Conservation (phyloP, 2,888 invertebrate species). For the Prosopocoilus inquinatus region DNA sequence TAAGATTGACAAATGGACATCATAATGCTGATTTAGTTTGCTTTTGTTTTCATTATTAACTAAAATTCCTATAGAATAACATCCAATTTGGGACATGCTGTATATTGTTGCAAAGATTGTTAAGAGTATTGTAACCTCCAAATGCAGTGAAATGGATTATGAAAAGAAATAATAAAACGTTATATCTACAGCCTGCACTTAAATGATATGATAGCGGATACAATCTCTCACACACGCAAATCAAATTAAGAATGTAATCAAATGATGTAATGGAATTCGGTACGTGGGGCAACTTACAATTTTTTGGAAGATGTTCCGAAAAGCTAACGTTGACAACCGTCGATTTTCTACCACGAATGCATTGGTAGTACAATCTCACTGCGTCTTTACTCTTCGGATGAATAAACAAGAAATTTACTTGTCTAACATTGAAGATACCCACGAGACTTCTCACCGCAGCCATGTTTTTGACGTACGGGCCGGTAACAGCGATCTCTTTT, state of each 20-base stretch:
- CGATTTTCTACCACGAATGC: slow-evolving; percentile 53
- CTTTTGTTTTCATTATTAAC: no score
- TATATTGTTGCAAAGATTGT: no score
- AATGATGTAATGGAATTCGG: slow-evolving; percentile 53
- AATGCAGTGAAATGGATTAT: no score
- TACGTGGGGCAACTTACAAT: slow-evolving; percentile 54
- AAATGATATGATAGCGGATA: no score
- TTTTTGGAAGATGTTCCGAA: slow-evolving; percentile 47
- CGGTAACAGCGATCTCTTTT: no score
- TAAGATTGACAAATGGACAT: no score
- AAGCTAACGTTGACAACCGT: slow-evolving; percentile 45
- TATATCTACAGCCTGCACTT: no score
- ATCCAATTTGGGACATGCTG: no score
- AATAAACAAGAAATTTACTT: slow-evolving; percentile 55
- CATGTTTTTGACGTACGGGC: slow-evolving; percentile 43
- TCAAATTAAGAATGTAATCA: slow-evolving; percentile 1
- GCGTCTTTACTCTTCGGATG: slow-evolving; percentile 54
- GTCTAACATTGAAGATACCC: slow-evolving; percentile 60
- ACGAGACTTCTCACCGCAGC: slow-evolving; percentile 61
- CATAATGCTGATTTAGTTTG: no score
- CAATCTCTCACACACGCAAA: neutral
- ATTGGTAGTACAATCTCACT: slow-evolving; percentile 55
- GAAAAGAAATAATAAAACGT: no score
- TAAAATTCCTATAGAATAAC: no score
- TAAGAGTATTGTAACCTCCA: no score